Conservation (phyloP, 2,113 vertebrate genomes). For the Regulus satrapa region DNA sequence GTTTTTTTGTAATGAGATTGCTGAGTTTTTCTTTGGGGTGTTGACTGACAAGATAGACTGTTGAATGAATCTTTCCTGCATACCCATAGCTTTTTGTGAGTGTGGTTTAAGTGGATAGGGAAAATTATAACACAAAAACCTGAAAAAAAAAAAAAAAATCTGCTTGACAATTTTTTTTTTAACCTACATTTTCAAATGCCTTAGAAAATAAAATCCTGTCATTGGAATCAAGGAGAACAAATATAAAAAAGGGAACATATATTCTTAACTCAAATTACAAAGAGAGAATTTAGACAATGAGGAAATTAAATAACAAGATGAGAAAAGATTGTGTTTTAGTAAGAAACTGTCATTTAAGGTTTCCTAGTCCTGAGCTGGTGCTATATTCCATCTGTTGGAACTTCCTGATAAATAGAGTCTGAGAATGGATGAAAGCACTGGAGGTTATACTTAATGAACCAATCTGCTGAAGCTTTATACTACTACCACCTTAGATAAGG, state of each 20-base stretch:
- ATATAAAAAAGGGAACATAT: not conserved
- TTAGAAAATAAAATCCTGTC: not conserved
- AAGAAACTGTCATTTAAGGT: not conserved
- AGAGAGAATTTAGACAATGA: not conserved
- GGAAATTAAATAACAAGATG: not conserved
- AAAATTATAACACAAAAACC: not conserved
- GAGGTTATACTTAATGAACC: not conserved
- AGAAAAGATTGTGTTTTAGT: not conserved
- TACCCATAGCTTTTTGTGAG: not conserved
- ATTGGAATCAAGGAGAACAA: not conserved
- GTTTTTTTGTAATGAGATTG: too few relatives aligned
- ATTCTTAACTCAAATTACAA: not conserved
- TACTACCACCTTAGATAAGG: not conserved
- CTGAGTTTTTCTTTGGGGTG: not conserved
- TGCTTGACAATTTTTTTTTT: not conserved
- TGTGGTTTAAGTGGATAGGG: not conserved
- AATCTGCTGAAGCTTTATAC: not conserved
- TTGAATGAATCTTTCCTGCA: not conserved
- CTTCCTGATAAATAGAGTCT: not conserved
- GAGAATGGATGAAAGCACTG: not conserved
- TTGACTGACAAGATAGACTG: not conserved
- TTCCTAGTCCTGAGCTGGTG: not conserved
- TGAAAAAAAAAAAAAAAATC: too few relatives aligned
- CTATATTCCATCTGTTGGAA: not conserved
- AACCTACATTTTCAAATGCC: not conserved